Base-by-base conservation (phyloP, 2,888 invertebrate species). In the Andrena fulva region DNA sequence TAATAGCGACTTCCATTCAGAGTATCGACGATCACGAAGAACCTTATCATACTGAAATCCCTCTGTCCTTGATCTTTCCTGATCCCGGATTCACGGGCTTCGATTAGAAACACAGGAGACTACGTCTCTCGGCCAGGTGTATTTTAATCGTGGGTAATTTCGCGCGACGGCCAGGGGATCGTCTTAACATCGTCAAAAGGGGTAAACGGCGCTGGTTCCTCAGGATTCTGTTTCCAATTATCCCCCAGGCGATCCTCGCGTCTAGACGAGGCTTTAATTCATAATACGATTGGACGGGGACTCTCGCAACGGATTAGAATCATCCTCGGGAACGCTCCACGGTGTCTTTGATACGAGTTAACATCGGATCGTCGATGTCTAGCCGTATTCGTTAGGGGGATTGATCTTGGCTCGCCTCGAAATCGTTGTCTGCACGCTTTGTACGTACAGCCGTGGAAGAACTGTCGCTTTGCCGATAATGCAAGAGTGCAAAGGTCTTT, bases 251-350 rank as follows among this genome's bases (percentile, higher is more conserved):
- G 79, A 79, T 73, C 77, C 77, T 27, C 72, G 67, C 68, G 81
- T 83, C 86, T 86, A 86, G 86, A 81, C 85, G 76, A 66, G 70
- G 74, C 76, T 80, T 87, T 85, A 86, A 87, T 85, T 85, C 71
- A 56, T 87, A 86, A 87, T 87, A 81, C 78, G 73, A 75, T 77
- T 76, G 77, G 78, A 60, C 73, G 54, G 31, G 42, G 77, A 63
- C 35, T 20, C 67, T 48, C 71, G 71, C 71, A 42, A 27, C 52
- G 70, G 78, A 77, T 85, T 60, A 42, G 69, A 78, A 69, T 78
- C 66, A 59, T 75, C 69, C 69, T 59, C 52, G 24, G 60, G 66
- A 52, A 82, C 56, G 59, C 24, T 16, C 6, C 50, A 42, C 27
- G 0, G 6, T 10, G 42, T 59, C 66, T 81, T 60, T 73, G 78